A percentile compares a stretch with the other conserved stretches of the same genome.
Conservation (phyloP, 2,888 invertebrate genomes). For the Diabrotica balteata region DNA sequence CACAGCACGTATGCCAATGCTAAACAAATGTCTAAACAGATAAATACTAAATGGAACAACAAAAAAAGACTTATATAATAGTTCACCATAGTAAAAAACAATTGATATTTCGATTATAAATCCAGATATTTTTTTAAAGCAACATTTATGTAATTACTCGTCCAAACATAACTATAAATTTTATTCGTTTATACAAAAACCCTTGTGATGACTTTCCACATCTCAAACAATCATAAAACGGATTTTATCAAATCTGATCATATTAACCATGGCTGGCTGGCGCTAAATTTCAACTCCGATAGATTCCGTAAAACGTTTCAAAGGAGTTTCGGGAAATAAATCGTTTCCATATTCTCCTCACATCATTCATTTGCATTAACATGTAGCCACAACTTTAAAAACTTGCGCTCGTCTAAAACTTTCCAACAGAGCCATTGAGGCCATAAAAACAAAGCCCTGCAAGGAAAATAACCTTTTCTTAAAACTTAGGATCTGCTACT, state of each 20-base stretch:
- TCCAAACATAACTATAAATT: too few species aligned
- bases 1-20: too few species aligned
- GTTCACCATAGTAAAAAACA: too few species aligned
- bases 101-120: too few species aligned
- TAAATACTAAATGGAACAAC: too few species aligned
- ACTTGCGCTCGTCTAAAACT: slow-evolving; percentile 26
- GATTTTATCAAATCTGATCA: not conserved
- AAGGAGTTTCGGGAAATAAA: slow-evolving; percentile 4
- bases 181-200: too few species aligned
- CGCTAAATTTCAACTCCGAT: not conserved
- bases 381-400: slow-evolving; percentile 28
- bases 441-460: slow-evolving; percentile 27
- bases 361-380: slow-evolving; percentile 25
- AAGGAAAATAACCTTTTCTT: slow-evolving; percentile 21
- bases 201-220: too few species aligned
- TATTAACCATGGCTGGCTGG: not conserved
- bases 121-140: too few species aligned
- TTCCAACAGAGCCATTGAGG: slow-evolving; percentile 23
- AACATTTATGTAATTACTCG: too few species aligned
- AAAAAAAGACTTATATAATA: too few species aligned
- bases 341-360: slow-evolving; percentile 20
- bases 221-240: too few species aligned
- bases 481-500: slow-evolving; percentile 9
- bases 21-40: too few species aligned
- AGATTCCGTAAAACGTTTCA: not conserved